Evolutionary conservation across 1,140 invertebrate genomes (phyloP), one percentile per base, ranked within the genome.

Genomic region (Olivierus martensii): DNA sequence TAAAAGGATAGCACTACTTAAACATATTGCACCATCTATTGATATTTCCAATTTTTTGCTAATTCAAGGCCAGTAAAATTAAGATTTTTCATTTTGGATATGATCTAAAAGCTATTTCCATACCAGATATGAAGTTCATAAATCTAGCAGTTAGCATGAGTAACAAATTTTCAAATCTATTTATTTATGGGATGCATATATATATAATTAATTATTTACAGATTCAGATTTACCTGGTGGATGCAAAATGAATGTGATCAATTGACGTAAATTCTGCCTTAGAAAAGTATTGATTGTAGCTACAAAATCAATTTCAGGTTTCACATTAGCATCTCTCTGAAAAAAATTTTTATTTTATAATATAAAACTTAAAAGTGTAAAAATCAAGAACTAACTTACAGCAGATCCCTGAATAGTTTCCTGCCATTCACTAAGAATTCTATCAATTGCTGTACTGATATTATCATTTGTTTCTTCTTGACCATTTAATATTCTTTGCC

Each of bases 251-350:
- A 68, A 46, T 49, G 57, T 59, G 37, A 70, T 62, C 15, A 65
- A 55, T 19, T 62, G 57, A 15, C 50, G 59, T 14, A 70, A 56
- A 15, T 64, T 59, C 34, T 63, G 56, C 46, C 62, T 57, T 15
- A 63, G 53, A 52, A 67, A 69, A 15, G 62, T 62, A 37, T 58
- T 63, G 18, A 70, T 59, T n/a, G 70, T 65, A 22, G 64, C 65
- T 12, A 66, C 55, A 38, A 68, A 61, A 61, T 72, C 67, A 45
- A 73, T 65, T 41, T 67, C 5, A 9, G 28, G 28, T 28, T 28
- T 28, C 28, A 71, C 57, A 17, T 62, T 59, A 22, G 64, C 61
- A 48, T 65, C 62, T 51, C 52, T 52, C 67, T 71, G 55, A 39
- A 62, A 63, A n/a, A n/a, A n/a, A n/a, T n/a, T n/a, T n/a, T n/a